Conservation (phyloP, 2,113 vertebrate genomes). For the Setophaga petechia region DNA sequence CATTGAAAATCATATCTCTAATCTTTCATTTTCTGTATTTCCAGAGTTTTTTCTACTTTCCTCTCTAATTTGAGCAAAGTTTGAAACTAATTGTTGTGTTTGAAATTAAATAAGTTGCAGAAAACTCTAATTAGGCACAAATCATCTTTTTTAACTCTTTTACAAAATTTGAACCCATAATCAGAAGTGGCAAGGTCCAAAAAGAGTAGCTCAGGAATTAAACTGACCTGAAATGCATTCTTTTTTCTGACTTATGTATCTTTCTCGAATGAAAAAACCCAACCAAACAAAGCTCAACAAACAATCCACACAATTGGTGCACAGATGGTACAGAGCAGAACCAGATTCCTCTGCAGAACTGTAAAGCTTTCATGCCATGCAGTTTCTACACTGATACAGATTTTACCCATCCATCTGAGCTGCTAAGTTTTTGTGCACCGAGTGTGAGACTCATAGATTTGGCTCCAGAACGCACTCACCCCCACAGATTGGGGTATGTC, state of each 20-base stretch:
- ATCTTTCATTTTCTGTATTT: not conserved
- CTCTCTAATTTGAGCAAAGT: not conserved
- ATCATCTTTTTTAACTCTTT: not conserved
- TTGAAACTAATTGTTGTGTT: not conserved
- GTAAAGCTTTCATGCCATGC: constrained; percentile 45
- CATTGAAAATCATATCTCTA: not conserved
- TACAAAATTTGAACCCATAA: not conserved
- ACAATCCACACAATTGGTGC: constrained; percentile 49
- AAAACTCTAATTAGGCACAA: not conserved
- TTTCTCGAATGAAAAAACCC: not conserved
- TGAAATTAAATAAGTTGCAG: not conserved
- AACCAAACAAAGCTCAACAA: constrained; percentile 55
- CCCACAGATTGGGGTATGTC: constrained; percentile 54
- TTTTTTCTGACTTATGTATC: constrained; percentile 17
- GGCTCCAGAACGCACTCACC: constrained; percentile 29
- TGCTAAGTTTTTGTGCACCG: constrained; percentile 35
- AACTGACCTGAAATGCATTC: not conserved
- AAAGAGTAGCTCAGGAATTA: not conserved
- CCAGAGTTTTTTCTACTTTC: not conserved
- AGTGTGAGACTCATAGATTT: constrained; percentile 69
- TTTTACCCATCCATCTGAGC: constrained; percentile 68
- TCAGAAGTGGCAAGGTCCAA: not conserved
- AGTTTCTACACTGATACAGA: constrained; percentile 32
- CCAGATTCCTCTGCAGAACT: constrained; percentile 60
- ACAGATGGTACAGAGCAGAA: constrained; percentile 56